A percentile compares a stretch with the other conserved stretches of the same genome.
Conservation (phyloP, 2,888 invertebrate genomes). For the Aquatica leii region DNA sequence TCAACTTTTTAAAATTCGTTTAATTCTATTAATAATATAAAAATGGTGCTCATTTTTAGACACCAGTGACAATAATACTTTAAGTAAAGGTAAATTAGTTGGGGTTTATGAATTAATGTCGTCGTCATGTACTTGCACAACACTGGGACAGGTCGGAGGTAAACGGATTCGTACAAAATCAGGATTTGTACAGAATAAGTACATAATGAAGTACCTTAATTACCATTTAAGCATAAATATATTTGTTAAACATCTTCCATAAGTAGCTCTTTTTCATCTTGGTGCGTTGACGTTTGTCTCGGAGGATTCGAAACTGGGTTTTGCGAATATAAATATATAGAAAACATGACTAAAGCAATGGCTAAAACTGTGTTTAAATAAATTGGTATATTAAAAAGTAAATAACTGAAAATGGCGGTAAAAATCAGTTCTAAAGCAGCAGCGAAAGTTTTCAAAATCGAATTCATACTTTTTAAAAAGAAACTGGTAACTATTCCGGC, state of each 20-base stretch:
- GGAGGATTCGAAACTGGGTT: conserved; percentile 79
- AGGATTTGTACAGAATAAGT: no score
- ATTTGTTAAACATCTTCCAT: conserved; percentile 39
- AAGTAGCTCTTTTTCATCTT: conserved; percentile 38
- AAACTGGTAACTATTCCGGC: conserved; percentile 95
- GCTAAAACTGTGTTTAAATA: conserved; percentile 82
- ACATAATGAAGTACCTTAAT: no score
- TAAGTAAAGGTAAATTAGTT: no score
- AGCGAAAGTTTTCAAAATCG: conserved; percentile 95
- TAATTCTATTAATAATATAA: no score
- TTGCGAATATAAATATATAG: conserved; percentile 87
- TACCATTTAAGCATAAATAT: neutral
- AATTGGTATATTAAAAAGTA: conserved; percentile 86
- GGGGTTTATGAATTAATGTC: no score
- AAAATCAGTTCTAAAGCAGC: conserved; percentile 91
- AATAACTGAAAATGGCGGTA: conserved; percentile 87
- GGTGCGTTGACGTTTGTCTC: conserved; percentile 34
- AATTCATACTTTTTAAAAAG: conserved; percentile 91
- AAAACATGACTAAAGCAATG: conserved; percentile 81
- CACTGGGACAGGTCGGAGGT: no score
- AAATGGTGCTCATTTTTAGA: no score
- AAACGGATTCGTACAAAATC: no score
- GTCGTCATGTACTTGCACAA: no score
- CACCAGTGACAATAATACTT: no score
- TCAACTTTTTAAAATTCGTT: no score